These are phyloP conservation scores for Hozukius guyotensis DNA, from an alignment of 2,797 vertebrate species.

Conservation along the genomic window DNA sequence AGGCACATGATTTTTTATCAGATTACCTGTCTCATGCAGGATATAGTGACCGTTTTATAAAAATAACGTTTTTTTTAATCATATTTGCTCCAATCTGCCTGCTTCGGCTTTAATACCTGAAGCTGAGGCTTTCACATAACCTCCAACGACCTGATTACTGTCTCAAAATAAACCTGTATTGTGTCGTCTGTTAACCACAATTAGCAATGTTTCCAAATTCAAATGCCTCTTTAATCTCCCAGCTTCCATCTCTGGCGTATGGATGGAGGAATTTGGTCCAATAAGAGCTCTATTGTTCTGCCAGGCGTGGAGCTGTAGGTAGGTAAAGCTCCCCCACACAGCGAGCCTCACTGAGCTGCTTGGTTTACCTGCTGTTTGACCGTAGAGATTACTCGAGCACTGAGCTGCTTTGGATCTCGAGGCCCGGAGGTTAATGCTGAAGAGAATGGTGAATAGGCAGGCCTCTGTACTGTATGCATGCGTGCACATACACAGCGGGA, in stretches of 20 bases:
- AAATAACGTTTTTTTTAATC: too few relatives aligned
- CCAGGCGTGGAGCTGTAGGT: conserved; percentile 37
- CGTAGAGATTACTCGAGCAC: conserved; percentile 48
- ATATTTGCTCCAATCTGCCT: too few relatives aligned
- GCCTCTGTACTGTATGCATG: conserved; percentile 52
- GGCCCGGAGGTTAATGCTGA: conserved; percentile 51
- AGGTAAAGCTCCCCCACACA: conserved; percentile 46
- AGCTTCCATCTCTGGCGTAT: conserved; percentile 32
- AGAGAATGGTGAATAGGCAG: conserved; percentile 51
- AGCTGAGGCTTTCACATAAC: background rate
- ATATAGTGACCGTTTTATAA: too few relatives aligned
- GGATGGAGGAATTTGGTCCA: conserved; percentile 52
- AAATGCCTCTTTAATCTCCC: conserved; percentile 34
- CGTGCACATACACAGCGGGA: background rate
- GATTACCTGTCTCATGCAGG: too few relatives aligned
- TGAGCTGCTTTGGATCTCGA: conserved; percentile 51
- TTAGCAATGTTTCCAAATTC: conserved; percentile 22
- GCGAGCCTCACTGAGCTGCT: conserved; percentile 36
- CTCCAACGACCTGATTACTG: background rate
- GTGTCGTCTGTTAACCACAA: background rate
- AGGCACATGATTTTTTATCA: too few relatives aligned
- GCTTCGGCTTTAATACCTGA: background rate
- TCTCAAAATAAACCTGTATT: background rate
- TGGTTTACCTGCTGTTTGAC: conserved; percentile 49
- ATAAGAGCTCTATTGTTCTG: conserved; percentile 69